Evolutionary conservation across 2,888 invertebrate species (phyloP).

Genomic region (Nomada flava): DNA sequence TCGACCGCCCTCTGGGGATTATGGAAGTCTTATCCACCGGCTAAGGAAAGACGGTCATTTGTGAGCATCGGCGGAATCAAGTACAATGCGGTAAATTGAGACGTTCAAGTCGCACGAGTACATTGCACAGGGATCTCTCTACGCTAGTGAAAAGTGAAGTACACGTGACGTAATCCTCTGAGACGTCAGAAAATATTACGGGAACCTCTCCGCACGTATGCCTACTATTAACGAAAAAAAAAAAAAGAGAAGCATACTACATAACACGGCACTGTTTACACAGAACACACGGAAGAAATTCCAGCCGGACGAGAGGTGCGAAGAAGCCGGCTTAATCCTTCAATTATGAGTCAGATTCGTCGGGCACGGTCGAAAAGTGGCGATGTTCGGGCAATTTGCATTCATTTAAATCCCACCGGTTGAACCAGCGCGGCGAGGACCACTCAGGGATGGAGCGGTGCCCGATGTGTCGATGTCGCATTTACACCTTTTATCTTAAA

Average conservation of each 20-base stretch:
- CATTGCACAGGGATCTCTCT: neutral
- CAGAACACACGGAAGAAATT: conserved; percentile 21
- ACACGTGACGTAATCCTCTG: neutral
- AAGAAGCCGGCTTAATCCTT: conserved; percentile 23
- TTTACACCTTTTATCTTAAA: conserved; percentile 45
- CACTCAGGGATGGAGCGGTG: neutral
- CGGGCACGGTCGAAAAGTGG: conserved; percentile 28
- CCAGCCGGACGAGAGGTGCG: neutral
- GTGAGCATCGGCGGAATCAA: neutral
- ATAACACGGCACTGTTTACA: neutral
- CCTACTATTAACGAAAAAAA: neutral
- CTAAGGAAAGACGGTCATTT: neutral
- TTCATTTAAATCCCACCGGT: conserved; percentile 40
- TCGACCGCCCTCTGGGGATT: neutral
- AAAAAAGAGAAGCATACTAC: neutral
- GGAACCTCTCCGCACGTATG: neutral
- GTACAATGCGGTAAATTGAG: conserved; percentile 6
- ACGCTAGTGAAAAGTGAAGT: neutral
- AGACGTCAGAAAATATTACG: neutral
- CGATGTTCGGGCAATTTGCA: conserved; percentile 46
- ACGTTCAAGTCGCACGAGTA: neutral
- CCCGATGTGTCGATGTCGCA: conserved; percentile 30
- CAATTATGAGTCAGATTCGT: conserved; percentile 43
- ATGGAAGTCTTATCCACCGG: neutral
- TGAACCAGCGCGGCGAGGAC: neutral